Percentiles rank a stretch among this genome's conserved stretches.
Conservation (phyloP, 2,797 vertebrate species). For the Mus minutoides region DNA sequence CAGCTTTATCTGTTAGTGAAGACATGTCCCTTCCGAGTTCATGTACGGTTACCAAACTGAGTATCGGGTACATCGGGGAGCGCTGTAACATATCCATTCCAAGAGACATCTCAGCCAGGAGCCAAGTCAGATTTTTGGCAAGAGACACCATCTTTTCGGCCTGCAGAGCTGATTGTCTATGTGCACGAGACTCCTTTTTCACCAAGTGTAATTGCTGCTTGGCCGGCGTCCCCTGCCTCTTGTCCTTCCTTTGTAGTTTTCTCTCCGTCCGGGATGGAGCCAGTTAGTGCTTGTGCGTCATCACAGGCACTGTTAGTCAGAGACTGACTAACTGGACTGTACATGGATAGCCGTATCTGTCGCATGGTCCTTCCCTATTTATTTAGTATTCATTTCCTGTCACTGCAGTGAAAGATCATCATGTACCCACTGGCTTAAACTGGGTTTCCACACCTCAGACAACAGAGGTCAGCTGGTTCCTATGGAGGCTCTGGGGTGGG, state of each 20-base stretch:
- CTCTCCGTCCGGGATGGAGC: neutral
- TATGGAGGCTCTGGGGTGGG: neutral
- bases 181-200: neutral
- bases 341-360: neutral
- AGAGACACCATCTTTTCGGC: neutral
- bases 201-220: neutral
- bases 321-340: neutral
- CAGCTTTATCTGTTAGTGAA: constrained; percentile 38
- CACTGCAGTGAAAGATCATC: neutral
- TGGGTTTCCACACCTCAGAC: rapidly evolving
- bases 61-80: neutral
- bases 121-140: constrained; percentile 37
- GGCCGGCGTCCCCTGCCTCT: neutral
- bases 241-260: neutral
- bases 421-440: neutral
- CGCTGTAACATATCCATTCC: rapidly evolving
- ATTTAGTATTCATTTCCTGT: neutral
- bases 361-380: neutral
- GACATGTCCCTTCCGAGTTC: constrained; percentile 25
- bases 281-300: rapidly evolving
- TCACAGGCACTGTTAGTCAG: neutral
- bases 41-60: constrained; percentile 15
- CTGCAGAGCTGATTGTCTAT: neutral
- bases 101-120: neutral
- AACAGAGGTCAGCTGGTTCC: neutral